Percentiles rank a stretch among this genome's conserved stretches.
These are phyloP conservation scores for Lepidurus apus DNA, from an alignment of 1,140 invertebrate genomes.

Conservation along the genomic window DNA sequence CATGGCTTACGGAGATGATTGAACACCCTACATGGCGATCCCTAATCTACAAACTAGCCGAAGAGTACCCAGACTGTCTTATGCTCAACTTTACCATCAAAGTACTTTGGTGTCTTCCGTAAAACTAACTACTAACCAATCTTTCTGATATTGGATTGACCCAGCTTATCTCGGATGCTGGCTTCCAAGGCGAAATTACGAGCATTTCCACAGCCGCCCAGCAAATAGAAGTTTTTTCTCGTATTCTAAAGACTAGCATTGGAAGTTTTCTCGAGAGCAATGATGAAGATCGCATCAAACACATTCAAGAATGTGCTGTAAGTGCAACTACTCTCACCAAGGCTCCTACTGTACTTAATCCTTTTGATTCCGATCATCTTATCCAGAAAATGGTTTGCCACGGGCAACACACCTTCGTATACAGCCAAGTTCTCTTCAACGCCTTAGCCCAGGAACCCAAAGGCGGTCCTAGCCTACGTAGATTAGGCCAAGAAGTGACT, in stretches of 20 bases:
- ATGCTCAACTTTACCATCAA: slow-evolving; percentile 99
- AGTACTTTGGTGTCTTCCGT: slow-evolving; percentile 46
- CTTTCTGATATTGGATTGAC: slow-evolving; percentile 41
- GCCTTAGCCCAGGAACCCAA: slow-evolving; percentile 84
- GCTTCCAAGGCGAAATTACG: slow-evolving; percentile 99
- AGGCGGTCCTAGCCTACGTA: slow-evolving; percentile 86
- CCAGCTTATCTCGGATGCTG: slow-evolving; percentile 94
- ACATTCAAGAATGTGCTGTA: slow-evolving; percentile 89
- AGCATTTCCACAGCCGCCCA: slow-evolving; percentile 98
- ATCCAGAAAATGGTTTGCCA: slow-evolving; percentile 95
- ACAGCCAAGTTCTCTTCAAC: slow-evolving; percentile 91
- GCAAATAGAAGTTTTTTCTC: slow-evolving; percentile 97
- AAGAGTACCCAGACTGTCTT: slow-evolving; percentile 96
- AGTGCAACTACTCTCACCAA: slow-evolving; percentile 42
- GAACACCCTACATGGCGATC: slow-evolving; percentile 96
- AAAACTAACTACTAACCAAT: slow-evolving; percentile 13
- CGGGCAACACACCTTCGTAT: slow-evolving; percentile 96
- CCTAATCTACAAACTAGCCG: slow-evolving; percentile 93
- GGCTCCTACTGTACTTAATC: neutral
- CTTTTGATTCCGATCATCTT: slow-evolving; percentile 37
- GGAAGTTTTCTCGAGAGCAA: slow-evolving; percentile 56
- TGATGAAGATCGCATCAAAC: slow-evolving; percentile 82
- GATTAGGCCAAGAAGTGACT: slow-evolving; percentile 91
- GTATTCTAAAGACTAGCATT: slow-evolving; percentile 93
- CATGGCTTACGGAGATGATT: slow-evolving; percentile 97